Evolutionary conservation across 2,888 invertebrate species (phyloP).

Genomic region (Sympetrum striolatum): DNA sequence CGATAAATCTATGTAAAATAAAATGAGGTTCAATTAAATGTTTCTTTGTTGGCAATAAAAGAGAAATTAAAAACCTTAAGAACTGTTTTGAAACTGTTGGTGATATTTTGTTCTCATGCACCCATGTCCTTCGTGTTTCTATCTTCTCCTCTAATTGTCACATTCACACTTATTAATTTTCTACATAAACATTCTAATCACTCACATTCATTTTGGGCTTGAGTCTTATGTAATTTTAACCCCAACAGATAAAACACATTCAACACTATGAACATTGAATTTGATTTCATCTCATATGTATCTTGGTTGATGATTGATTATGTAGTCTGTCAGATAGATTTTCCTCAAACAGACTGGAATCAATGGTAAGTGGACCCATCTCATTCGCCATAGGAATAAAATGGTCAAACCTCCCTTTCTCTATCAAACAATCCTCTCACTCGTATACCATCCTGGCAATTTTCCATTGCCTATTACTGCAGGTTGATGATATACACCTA

Average conservation of each 20-base stretch:
- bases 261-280: constrained; percentile 41
- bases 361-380: not conserved
- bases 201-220: constrained; percentile 9
- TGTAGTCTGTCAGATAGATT: not conserved
- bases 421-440: not conserved
- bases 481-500: not conserved
- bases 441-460: not conserved
- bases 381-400: not conserved
- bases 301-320: not conserved
- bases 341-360: not conserved
- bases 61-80: not conserved
- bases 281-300: constrained; percentile 2
- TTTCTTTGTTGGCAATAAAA: not conserved
- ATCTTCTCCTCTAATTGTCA: constrained; percentile 31
- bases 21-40: not conserved
- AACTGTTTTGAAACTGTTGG: not conserved
- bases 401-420: not conserved
- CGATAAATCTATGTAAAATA: not conserved
- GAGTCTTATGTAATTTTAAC: constrained; percentile 2
- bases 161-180: constrained; percentile 22
- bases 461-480: not conserved
- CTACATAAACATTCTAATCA: constrained; percentile 25
- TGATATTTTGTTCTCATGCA: not conserved
- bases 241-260: not conserved
- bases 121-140: not conserved